These are phyloP conservation scores for Aythya baeri DNA, from an alignment of 2,113 vertebrate genomes.

Conservation along the genomic window DNA sequence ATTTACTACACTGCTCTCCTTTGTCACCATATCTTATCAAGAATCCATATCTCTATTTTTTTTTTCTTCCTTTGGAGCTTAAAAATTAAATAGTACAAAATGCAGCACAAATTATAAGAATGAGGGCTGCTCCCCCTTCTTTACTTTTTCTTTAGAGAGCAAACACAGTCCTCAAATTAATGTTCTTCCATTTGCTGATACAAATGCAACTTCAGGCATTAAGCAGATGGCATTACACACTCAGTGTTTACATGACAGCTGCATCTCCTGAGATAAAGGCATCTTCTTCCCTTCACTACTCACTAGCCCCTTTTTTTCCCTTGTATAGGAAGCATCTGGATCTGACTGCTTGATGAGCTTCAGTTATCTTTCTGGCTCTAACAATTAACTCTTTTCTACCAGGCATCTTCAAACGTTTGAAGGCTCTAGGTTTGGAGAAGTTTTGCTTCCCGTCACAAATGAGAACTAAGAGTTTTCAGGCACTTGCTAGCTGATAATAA, in stretches of 20 bases:
- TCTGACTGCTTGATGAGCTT: background rate
- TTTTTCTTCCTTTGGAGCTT: background rate
- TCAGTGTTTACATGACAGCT: background rate
- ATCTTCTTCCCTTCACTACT: background rate
- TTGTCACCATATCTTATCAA: background rate
- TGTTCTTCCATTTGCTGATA: background rate
- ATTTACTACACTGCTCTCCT: background rate
- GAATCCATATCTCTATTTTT: background rate
- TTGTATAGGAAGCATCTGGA: background rate
- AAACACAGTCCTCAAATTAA: background rate
- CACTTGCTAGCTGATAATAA: background rate
- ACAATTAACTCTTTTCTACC: background rate
- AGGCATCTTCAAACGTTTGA: background rate
- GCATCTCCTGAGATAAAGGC: conserved; percentile 19
- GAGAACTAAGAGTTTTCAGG: background rate
- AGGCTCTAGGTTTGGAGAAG: background rate
- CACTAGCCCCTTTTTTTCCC: background rate
- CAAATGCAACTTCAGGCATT: conserved; percentile 12
- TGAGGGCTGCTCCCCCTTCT: background rate
- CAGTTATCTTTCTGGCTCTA: background rate
- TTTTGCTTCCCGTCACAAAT: background rate
- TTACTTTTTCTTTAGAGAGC: background rate
- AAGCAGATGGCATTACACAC: conserved; percentile 24
- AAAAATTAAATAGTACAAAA: background rate
- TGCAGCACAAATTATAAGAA: background rate